Percentiles rank a stretch among this genome's conserved stretches.
phyloP scores from a whole-genome alignment of 2,888 invertebrate species.

The Endotricha flammealis region DNA sequence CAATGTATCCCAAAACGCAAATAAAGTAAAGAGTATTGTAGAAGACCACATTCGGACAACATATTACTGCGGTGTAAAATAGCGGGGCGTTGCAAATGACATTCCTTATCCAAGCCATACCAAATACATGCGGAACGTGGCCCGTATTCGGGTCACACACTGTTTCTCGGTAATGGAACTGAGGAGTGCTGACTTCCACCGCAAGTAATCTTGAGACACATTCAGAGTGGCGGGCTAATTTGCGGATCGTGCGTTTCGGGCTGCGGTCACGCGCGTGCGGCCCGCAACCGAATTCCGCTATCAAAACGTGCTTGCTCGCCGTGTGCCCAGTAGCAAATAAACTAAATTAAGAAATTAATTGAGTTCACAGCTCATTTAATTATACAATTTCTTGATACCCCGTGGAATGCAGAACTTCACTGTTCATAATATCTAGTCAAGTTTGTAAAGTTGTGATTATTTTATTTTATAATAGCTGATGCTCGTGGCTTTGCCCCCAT shows the following conservation, averaged over 20 bases:
- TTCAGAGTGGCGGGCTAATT: conserved; percentile 62
- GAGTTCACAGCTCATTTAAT: conserved; percentile 27
- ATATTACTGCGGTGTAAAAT: conserved; percentile 58
- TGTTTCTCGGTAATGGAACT: conserved; percentile 59
- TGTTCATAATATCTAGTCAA: no score
- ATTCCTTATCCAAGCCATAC: conserved; percentile 57
- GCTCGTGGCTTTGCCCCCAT: no score
- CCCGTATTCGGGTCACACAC: conserved; percentile 66
- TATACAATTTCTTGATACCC: no score
- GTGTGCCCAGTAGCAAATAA: conserved; percentile 1
- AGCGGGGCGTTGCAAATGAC: conserved; percentile 60
- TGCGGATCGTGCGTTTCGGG: conserved; percentile 60
- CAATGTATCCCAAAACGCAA: conserved; percentile 42
- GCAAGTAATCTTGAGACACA: conserved; percentile 60
- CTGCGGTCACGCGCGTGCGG: conserved; percentile 59
- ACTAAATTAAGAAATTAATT: conserved; percentile 11
- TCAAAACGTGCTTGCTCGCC: conserved; percentile 32
- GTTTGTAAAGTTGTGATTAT: no score
- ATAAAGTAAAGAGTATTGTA: conserved; percentile 46
- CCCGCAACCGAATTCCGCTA: conserved; percentile 58
- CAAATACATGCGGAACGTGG: conserved; percentile 50
- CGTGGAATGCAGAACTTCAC: no score
- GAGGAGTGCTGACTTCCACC: conserved; percentile 53
- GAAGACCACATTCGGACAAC: conserved; percentile 42
- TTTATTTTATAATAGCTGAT: no score